Conservation (phyloP, 2,888 invertebrate species). For the Sycophila texana region DNA sequence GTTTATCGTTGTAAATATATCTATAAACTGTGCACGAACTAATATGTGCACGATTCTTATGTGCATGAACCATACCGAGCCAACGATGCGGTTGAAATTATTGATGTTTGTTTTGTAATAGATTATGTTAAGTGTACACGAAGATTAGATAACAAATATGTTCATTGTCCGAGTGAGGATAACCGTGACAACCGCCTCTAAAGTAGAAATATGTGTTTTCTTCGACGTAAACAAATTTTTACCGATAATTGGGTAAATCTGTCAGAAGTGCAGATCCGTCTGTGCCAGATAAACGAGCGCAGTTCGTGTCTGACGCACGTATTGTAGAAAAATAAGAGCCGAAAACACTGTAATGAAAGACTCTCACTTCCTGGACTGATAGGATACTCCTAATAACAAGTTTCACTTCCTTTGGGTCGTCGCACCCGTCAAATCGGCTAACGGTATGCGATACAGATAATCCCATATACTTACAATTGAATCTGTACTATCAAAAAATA, state of each 20-base stretch:
- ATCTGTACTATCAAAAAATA: constrained; percentile 17
- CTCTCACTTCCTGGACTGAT: constrained; percentile 28
- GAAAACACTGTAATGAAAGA: constrained; percentile 34
- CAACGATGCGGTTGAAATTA: not conserved
- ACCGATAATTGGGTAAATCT: not conserved
- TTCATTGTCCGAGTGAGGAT: not conserved
- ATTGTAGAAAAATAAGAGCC: constrained; percentile 7
- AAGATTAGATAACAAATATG: constrained; percentile 24
- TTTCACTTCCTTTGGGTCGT: constrained; percentile 38
- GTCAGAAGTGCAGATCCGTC: not conserved
- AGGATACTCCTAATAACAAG: constrained; percentile 35
- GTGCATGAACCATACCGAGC: no score
- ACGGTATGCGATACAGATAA: constrained; percentile 28
- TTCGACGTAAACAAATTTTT: not conserved
- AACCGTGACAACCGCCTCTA: not conserved
- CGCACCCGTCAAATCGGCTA: constrained; percentile 33
- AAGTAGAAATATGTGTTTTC: not conserved
- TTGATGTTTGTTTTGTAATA: not conserved
- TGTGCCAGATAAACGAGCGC: constrained; percentile 10
- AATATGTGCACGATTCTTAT: no score
- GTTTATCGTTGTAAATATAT: no score
- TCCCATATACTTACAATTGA: constrained; percentile 10
- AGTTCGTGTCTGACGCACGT: not conserved
- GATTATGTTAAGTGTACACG: not conserved
- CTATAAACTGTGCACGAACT: no score